phyloP scores from a whole-genome alignment of 2,113 vertebrate species.

The Mastomys natalensis region DNA sequence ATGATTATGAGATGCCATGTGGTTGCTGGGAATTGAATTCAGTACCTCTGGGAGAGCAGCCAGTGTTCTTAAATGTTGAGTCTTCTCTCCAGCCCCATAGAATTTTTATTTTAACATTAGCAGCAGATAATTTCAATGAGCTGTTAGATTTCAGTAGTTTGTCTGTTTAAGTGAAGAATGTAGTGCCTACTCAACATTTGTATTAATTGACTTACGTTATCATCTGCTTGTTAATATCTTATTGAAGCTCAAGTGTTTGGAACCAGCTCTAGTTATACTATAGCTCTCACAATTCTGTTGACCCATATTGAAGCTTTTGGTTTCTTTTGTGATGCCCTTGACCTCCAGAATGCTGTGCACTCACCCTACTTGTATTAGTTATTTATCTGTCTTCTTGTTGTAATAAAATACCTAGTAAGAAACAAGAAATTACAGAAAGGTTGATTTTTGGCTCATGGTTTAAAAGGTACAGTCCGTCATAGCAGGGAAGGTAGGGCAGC shows the following conservation, averaged over 20 bases:
- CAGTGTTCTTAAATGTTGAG: neutral
- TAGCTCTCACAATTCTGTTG: neutral
- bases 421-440: neutral
- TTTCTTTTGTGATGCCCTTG: neutral
- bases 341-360: neutral
- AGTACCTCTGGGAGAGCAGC: neutral
- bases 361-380: neutral
- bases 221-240: neutral
- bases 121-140: neutral
- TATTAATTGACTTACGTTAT: neutral
- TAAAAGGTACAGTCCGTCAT: neutral
- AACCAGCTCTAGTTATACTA: neutral
- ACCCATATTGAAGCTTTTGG: neutral
- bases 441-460: neutral
- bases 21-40: neutral
- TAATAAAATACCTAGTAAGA: neutral
- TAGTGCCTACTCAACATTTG: neutral
- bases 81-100: neutral
- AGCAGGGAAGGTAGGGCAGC: too few relatives aligned
- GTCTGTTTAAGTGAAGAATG: neutral
- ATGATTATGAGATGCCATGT: neutral
- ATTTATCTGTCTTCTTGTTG: neutral
- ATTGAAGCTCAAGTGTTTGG: neutral
- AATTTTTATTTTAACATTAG: constrained; percentile 13
- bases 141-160: constrained; percentile 1